Evolutionary conservation across 2,797 vertebrate genomes (phyloP), one percentile per base, ranked within the genome.

Genomic region (Falco berigora): DNA sequence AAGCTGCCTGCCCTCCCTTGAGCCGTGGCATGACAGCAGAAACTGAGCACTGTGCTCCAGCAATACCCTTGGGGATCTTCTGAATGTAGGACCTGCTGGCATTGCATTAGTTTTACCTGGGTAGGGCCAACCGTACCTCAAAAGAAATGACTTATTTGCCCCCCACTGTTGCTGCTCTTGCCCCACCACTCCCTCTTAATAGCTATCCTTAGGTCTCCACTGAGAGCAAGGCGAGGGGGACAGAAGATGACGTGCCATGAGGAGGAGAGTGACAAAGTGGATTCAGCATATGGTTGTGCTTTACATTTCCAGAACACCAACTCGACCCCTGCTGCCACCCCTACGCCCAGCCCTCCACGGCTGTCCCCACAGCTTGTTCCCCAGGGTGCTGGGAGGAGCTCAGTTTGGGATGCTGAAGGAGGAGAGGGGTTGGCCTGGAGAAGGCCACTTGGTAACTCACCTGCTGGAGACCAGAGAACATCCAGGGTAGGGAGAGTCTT

Each of bases 341-440:
- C 14, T 15, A 42, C 69, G 38, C 77, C n/a, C 38, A 53, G 64
- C 14, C 40, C 27, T 78, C 50, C 18, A 3, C n/a, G 49, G 36
- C 53, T 1, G 4, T 34, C 12, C 38, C 38, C 3, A 1, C 0
- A 1, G 24, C 47, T 80, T 86, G 16, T 21, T 81, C n/a, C 32
- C 21, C n/a, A 34, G 32, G 12, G 49, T 32, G 10, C 69, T 55
- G 44, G 23, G 49, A 67, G 23, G 23, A 81, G 40, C 30, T 84
- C 3, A 0, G 14, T 49, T 75, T 74, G n/a, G 78, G 62, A 67
- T 6, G 14, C 11, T 20, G 8, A 22, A 46, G 10, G 4, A 23
- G 11, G 23, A 73, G 46, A 79, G n/a, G n/a, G 47, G 12, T 40
- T 11, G 61, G 52, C 28, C 34, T 78, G 61, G 66, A 87, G 32